Evolutionary conservation across 2,888 invertebrate species (phyloP), one percentile per base, ranked within the genome.

Genomic region (Caenorhabditis plicata): DNA sequence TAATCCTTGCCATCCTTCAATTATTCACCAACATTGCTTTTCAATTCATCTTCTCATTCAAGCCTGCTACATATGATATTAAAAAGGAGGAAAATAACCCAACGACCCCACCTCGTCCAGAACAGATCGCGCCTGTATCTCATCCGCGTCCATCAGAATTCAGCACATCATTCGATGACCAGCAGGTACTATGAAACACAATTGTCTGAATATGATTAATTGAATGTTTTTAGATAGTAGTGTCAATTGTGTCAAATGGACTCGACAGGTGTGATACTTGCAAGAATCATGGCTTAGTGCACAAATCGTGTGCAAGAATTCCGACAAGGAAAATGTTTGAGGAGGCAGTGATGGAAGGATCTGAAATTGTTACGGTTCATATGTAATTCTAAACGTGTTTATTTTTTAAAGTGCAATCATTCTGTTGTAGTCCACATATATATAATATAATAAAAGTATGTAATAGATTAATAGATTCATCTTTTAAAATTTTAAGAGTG

Each of bases 241-340:
- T 60, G 3, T 54, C 50, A 1, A 54, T 60, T 27, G 35, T 50
- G 8, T 50, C 60, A 4, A 36, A 50, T 4, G 60, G 60, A 19
- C 32, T 60, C 26, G 60, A 60, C 27, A 41, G 60, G 4, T 60
- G 60, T 35, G 60, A 60, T 25, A 60, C 60, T 7, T 60, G 60
- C 26, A 54, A 51, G 22, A 53, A 51, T 20, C 60, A 54, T 29
- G 60, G 60, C 4, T 41, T 60, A n/a, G 41, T 50, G 23, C 31
- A 39, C 3, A 41, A 35, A 22, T 47, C 20, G 2, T 23, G 35
- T 17, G 44, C 39, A 1, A 32, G 44, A 7, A 60, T 60, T 43
- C 54, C 54, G 13, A 60, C 60, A 2, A 38, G 60, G 9, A 35
- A 46, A 42, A 50, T 54, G 39, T 60, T 54, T 20, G 60, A 60